Conservation (phyloP, 2,113 vertebrate genomes). For the Sprattus sprattus region DNA sequence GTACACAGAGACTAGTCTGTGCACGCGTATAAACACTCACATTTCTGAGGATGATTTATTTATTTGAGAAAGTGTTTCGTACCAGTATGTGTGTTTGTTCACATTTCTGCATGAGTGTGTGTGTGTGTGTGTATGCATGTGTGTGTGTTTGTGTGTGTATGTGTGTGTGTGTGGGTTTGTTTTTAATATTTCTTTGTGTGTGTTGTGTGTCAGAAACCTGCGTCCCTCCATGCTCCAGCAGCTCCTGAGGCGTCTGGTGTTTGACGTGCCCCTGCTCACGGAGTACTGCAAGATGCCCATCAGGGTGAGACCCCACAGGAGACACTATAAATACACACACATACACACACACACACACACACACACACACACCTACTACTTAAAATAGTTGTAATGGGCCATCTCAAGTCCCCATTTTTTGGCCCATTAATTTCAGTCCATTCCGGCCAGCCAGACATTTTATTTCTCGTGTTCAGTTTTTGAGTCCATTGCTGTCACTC, state of each 20-base stretch:
- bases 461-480: background rate
- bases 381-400: background rate
- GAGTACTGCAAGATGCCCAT: constrained; percentile 96
- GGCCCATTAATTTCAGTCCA: background rate
- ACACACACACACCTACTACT: no score
- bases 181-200: background rate
- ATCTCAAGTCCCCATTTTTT: background rate
- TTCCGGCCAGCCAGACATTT: background rate
- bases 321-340: background rate
- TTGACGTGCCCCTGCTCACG: constrained; percentile 89
- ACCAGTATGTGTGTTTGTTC: background rate
- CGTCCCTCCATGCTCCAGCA: constrained; percentile 96
- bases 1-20: no score
- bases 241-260: constrained; percentile 88
- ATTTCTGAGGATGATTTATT: background rate
- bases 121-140: no score
- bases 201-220: constrained; percentile 75
- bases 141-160: background rate
- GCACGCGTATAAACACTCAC: background rate
- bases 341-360: no score
- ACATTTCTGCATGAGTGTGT: background rate
- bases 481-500: background rate
- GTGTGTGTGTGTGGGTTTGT: background rate
- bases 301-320: constrained; percentile 71
- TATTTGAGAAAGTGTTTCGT: background rate